A percentile compares a stretch with the other conserved stretches of the same genome.
Evolutionary conservation across 2,797 vertebrate genomes (phyloP).

Genomic region (Melopsittacus undulatus): DNA sequence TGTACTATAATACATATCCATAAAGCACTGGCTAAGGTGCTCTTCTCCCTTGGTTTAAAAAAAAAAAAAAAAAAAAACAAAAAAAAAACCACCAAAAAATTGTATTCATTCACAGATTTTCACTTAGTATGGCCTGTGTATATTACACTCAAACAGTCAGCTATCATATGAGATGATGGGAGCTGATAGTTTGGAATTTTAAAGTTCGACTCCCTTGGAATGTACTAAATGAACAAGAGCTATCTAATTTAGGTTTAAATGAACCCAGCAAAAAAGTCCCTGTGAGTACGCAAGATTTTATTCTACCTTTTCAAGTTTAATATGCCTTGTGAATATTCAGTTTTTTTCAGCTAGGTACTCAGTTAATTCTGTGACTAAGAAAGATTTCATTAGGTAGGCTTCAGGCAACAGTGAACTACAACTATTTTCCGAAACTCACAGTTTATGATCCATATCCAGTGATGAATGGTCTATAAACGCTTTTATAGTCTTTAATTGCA

Average conservation of each 20-base stretch:
- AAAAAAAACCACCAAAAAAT: conserved; percentile 21
- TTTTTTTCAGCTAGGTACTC: conserved; percentile 72
- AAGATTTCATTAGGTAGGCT: conserved; percentile 79
- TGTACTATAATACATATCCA: conserved; percentile 41
- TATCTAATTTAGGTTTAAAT: conserved; percentile 73
- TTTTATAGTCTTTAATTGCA: conserved; percentile 76
- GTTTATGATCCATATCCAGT: conserved; percentile 77
- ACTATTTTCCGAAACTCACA: conserved; percentile 79
- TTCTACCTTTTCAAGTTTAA: conserved; percentile 71
- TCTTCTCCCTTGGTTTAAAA: conserved; percentile 29
- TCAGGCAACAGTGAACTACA: conserved; percentile 77
- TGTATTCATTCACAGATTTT: conserved; percentile 71
- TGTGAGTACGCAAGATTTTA: conserved; percentile 71
- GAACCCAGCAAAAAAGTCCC: conserved; percentile 70
- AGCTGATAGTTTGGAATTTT: conserved; percentile 76
- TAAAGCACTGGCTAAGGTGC: conserved; percentile 36
- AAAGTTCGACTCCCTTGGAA: conserved; percentile 76
- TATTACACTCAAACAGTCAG: conserved; percentile 72
- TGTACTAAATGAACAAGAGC: conserved; percentile 74
- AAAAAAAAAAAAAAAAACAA: no score
- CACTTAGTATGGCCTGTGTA: conserved; percentile 59
- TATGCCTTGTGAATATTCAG: conserved; percentile 72
- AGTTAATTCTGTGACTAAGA: conserved; percentile 76
- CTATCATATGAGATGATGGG: conserved; percentile 73
- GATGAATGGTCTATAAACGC: conserved; percentile 77